A percentile compares a stretch with the other conserved stretches of the same genome.
Evolutionary conservation across 1,140 invertebrate species (phyloP).

Genomic region (Drosophila novamexicana): DNA sequence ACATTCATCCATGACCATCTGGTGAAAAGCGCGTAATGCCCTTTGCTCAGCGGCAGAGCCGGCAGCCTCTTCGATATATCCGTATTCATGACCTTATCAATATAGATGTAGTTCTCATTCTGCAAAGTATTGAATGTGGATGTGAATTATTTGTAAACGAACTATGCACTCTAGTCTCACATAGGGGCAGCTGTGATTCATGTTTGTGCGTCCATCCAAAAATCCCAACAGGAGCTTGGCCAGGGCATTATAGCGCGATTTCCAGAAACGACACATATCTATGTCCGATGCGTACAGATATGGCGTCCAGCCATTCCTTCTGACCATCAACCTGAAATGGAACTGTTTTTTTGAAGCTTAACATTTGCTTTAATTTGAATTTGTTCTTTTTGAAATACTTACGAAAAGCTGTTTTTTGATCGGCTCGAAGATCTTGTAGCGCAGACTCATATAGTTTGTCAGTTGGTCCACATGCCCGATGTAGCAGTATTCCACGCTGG

Average conservation of each 20-base stretch:
- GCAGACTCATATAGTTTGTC: conserved; percentile 27
- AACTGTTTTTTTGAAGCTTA: conserved; percentile 2
- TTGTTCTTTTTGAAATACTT: not conserved
- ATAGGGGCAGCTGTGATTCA: conserved; percentile 56
- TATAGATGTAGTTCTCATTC: conserved; percentile 32
- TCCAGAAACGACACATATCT: conserved; percentile 38
- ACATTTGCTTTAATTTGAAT: not conserved
- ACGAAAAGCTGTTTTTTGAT: conserved; percentile 29
- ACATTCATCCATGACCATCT: conserved; percentile 10
- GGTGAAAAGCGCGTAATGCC: conserved; percentile 23
- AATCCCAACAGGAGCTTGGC: conserved; percentile 34
- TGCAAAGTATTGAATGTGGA: not conserved
- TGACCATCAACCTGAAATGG: conserved; percentile 22
- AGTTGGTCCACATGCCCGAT: not conserved
- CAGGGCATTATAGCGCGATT: conserved; percentile 37
- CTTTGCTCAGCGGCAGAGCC: conserved; percentile 36
- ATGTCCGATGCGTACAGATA: conserved; percentile 39
- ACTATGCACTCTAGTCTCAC: conserved; percentile 14
- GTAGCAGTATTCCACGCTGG: conserved; percentile 29
- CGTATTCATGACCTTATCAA: conserved; percentile 43
- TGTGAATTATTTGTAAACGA: too few species aligned
- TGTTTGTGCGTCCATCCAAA: conserved; percentile 34
- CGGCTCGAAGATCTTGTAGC: conserved; percentile 12
- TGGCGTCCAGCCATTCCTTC: conserved; percentile 38
- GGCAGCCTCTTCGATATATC: conserved; percentile 22